phyloP scores from a whole-genome alignment of 1,140 invertebrate species.

The Drosophila hydei region DNA sequence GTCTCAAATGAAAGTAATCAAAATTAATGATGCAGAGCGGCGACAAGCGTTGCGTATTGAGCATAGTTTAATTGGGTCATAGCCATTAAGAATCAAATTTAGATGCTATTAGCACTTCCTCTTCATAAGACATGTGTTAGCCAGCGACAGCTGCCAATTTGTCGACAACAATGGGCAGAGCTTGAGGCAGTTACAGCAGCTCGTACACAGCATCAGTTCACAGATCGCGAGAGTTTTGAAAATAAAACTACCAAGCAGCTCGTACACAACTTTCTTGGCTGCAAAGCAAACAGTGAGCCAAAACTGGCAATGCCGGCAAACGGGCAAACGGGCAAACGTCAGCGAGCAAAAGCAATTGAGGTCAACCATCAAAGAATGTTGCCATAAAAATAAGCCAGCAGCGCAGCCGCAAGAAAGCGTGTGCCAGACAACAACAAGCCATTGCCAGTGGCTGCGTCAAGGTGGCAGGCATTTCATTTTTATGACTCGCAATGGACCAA shows the following conservation, averaged over 20 bases:
- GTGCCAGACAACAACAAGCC: constrained; percentile 49
- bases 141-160: constrained; percentile 68
- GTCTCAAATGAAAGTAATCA: constrained; percentile 79
- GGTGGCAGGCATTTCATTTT: constrained; percentile 74
- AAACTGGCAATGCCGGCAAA: constrained; percentile 48
- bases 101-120: constrained; percentile 81
- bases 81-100: constrained; percentile 77
- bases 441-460: constrained; percentile 24
- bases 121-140: constrained; percentile 24
- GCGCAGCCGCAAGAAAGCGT: constrained; percentile 62
- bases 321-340: constrained; percentile 69
- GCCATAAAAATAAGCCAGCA: constrained; percentile 79
- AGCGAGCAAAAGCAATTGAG: constrained; percentile 79
- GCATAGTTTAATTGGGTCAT: constrained; percentile 71
- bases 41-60: constrained; percentile 52
- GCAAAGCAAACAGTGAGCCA: constrained; percentile 34
- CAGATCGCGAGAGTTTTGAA: constrained; percentile 32
- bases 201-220: constrained; percentile 7
- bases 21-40: constrained; percentile 63
- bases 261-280: constrained; percentile 64
- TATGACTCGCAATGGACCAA: constrained; percentile 62
- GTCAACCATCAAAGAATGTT: constrained; percentile 81
- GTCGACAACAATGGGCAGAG: constrained; percentile 63
- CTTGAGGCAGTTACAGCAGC: constrained; percentile 31
- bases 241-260: constrained; percentile 49